Evolutionary conservation across 2,888 invertebrate species (phyloP), one percentile per base, ranked within the genome.

Genomic region (Dascillus cervinus): DNA sequence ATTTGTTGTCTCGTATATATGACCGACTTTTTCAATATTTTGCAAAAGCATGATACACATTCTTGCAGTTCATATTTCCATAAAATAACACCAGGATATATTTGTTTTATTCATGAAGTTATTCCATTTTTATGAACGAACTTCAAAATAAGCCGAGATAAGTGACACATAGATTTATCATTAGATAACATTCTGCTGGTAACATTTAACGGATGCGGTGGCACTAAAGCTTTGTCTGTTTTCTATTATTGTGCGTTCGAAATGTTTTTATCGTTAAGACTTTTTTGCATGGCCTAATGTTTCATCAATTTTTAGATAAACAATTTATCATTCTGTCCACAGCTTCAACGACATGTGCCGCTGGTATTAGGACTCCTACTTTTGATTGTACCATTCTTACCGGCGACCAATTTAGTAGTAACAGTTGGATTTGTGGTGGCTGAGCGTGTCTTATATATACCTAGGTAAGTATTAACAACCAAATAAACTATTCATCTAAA

Each of bases 361-460:
- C 68, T 79, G n/a, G 72, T 78, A 6, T 71, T 78, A 20, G 82
- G 82, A 2, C 59, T 83, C 47, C 67, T 85, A 62, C 66, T 90
- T 47, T 69, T 89, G 40, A 75, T 85, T 33, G 66, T 89, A 30
- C 88, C 90, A 3, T 90, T 88, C 63, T 70, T 91, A 29, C 90
- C 89, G 2, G 89, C 90, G 0, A 82, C 88, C 36, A 91, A 91
- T 61, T 62, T 88, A 20, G 69, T 85, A 35, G 78, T 85, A 45
- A 83, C 83, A 1, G 85, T 85, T 3, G 86, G 86, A 14, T 86
- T 86, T 54, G 85, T 86, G 4, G 77, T 91, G 1, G 91, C 91
- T 0, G 91, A 92, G 62, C 70, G 91, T 46, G 82, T 91, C 15
- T 73, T 91, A 8, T 91, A 91, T 65, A 86, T 91, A 55, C 89